Evolutionary conservation across 2,888 invertebrate species (phyloP), one percentile per base, ranked within the genome.

Genomic region (Hypselothyrea guttata): DNA sequence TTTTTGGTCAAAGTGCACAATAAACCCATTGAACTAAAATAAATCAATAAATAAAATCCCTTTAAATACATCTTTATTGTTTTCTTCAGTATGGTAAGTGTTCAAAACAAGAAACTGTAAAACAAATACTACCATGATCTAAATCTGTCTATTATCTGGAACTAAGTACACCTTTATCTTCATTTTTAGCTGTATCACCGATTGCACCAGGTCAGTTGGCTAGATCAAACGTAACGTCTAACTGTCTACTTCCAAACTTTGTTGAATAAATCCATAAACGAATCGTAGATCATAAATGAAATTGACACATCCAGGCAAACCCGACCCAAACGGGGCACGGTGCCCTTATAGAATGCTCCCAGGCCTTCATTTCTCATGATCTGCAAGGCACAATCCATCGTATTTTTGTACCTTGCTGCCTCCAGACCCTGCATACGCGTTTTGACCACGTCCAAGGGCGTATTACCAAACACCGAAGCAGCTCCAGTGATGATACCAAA

Each of bases 391-490:
- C 99, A 99, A 89, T 99, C 98, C 84, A 94, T 90, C 0, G 98
- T 99, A 89, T 92, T 96, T 90, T 96, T 98, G 91, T 99, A 99
- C 89, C 98, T 98, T 9, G 94, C 89, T 0, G 99, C 98, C 88
- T 99, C 98, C 41, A 99, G 91, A n/a, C 99, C 98, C 91, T 99
- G 99, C 99, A 99, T 98, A 71, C 99, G 92, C 1, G 99, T 99
- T 91, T 99, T 99, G 12, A 99, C 95, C 9, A 99, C 99, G 90
- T 99, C 99, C 69, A 99, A 93, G 0, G 99, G 99, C 0, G 99
- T 99, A 90, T 99, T 99, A 33, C 99, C 99, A 91, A 97, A 98
- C 0, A 99, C 99, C 9, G 98, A 98, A 1, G 96, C 96, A 27
- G 98, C 98, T 61, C 93, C 99, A 57, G 99, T 99, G 37, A 97